phyloP scores from a whole-genome alignment of 2,888 invertebrate genomes.

The Cantharis flavilabris region DNA sequence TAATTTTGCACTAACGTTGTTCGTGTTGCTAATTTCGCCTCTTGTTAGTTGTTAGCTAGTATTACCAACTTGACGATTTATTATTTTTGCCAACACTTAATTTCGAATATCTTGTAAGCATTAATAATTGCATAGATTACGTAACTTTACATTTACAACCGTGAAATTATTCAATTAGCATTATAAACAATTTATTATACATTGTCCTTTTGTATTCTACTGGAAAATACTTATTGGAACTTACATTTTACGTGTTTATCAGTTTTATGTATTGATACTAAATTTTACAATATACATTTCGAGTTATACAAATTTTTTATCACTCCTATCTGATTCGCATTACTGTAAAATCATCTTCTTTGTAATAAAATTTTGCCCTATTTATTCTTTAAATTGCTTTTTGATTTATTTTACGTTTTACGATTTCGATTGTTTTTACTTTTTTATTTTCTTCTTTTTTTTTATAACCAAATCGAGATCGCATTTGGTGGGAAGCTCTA shows the following conservation, averaged over 20 bases:
- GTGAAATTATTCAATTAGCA: background rate
- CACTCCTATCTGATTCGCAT: background rate
- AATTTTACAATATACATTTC: background rate
- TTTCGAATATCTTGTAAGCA: background rate
- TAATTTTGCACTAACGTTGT: conserved; percentile 7
- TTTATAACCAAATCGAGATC: background rate
- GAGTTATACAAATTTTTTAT: background rate
- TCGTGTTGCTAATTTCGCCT: background rate
- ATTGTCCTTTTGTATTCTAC: background rate
- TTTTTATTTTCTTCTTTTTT: background rate
- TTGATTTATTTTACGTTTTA: background rate
- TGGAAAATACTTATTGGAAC: background rate
- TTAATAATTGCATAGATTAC: background rate
- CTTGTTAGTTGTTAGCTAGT: background rate
- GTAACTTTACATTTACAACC: background rate
- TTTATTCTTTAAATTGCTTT: background rate
- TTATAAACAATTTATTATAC: background rate
- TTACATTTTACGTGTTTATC: background rate
- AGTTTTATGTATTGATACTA: background rate
- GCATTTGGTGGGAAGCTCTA: background rate
- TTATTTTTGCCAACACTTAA: background rate
- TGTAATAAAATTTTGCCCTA: background rate
- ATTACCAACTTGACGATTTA: conserved; percentile 4
- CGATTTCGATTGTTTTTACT: background rate
- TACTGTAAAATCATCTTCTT: background rate